Conservation (phyloP, 2,888 invertebrate genomes). For the Meliscaeva auricollis region DNA sequence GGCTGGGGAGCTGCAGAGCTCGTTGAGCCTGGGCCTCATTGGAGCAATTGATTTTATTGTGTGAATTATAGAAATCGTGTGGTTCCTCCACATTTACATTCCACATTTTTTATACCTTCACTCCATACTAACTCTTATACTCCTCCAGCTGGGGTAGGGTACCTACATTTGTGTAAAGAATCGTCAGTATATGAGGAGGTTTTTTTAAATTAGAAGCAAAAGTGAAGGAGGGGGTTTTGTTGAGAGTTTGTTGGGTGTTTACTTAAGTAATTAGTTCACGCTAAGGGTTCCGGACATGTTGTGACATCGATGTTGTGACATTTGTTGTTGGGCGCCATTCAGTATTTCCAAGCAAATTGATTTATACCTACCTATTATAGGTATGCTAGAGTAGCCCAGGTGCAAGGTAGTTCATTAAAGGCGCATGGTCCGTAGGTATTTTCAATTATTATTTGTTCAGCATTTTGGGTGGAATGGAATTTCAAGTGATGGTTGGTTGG, state of each 20-base stretch:
- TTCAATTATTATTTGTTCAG: slow-evolving; percentile 23
- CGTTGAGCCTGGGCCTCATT: slow-evolving; percentile 32
- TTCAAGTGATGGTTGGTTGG: slow-evolving; percentile 41
- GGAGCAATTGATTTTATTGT: slow-evolving; percentile 66
- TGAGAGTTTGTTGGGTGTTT: slow-evolving; percentile 54
- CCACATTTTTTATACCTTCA: too few relatives aligned
- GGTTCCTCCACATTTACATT: slow-evolving; percentile 40
- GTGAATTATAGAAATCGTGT: slow-evolving; percentile 69
- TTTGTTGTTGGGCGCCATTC: slow-evolving; percentile 56
- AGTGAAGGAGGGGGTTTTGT: slow-evolving; percentile 7
- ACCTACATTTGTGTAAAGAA: too few relatives aligned
- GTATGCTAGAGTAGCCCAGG: slow-evolving; percentile 41
- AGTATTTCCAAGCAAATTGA: slow-evolving; percentile 51
- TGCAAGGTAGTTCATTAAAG: slow-evolving; percentile 44
- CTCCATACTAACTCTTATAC: too few relatives aligned
- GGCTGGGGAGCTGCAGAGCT: too few relatives aligned
- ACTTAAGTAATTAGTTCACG: slow-evolving; percentile 76
- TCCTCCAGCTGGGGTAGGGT: too few relatives aligned
- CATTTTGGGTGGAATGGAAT: slow-evolving; percentile 38
- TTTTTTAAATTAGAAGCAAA: background rate
- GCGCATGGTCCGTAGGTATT: slow-evolving; percentile 26
- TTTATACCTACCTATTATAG: slow-evolving; percentile 46
- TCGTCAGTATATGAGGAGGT: background rate
- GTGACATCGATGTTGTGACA: slow-evolving; percentile 72
- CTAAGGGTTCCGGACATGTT: slow-evolving; percentile 74